Evolutionary conservation across 2,888 invertebrate genomes (phyloP).

Genomic region (Lasioglossum oenotherae): DNA sequence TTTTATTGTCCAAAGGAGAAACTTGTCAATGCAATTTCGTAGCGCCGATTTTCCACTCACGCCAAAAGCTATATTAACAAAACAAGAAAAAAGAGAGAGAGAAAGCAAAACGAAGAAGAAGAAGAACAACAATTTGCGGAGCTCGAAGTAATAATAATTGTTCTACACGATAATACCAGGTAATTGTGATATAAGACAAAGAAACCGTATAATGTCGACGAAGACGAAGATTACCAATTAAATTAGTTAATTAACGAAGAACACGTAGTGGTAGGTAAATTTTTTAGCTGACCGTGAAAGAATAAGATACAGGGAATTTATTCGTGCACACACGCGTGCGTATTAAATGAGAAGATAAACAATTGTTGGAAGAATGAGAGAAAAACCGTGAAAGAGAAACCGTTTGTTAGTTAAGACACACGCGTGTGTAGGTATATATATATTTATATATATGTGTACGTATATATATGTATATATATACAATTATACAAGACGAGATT

Average conservation of each 20-base stretch:
- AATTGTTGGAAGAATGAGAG: constrained; percentile 38
- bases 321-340: constrained; percentile 37
- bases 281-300: constrained; percentile 58
- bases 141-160: constrained; percentile 36
- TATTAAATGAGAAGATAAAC: constrained; percentile 27
- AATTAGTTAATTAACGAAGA: constrained; percentile 49
- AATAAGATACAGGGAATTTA: constrained; percentile 63
- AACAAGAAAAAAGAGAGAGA: not conserved
- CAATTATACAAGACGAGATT: constrained; percentile 53
- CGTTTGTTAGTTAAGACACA: constrained; percentile 55
- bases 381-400: constrained; percentile 10
- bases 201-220: constrained; percentile 50
- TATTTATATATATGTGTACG: constrained; percentile 5
- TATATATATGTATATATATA: constrained; percentile 18
- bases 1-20: not conserved
- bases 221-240: constrained; percentile 54
- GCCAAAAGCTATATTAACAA: not conserved
- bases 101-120: not conserved
- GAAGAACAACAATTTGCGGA: constrained; percentile 35
- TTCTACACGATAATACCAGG: constrained; percentile 73
- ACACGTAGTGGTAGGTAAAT: constrained; percentile 55
- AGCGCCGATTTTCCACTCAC: not conserved
- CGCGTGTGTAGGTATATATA: constrained; percentile 33
- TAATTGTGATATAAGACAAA: constrained; percentile 79
- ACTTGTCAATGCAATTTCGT: not conserved